These are phyloP conservation scores for Leptinotarsa undecemlineata DNA, from an alignment of 1,140 invertebrate genomes.

Conservation along the genomic window DNA sequence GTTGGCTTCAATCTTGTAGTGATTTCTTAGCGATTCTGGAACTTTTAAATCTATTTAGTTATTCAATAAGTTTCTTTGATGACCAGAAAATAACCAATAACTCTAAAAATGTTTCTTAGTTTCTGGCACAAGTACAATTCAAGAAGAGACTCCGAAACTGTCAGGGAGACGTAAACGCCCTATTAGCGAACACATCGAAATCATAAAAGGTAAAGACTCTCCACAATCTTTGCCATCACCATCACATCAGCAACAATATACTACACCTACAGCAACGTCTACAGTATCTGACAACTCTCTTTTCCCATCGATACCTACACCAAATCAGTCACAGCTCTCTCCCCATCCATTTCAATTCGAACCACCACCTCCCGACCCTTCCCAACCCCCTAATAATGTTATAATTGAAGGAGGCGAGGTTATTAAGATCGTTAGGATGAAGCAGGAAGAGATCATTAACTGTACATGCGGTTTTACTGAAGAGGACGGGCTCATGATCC, in stretches of 20 bases:
- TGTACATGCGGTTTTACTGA: constrained; percentile 66
- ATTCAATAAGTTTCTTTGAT: too few species aligned
- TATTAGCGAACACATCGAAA: constrained; percentile 42
- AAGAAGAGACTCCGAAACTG: constrained; percentile 21
- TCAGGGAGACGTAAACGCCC: constrained; percentile 37
- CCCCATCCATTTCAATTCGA: constrained; percentile 2
- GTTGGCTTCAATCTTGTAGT: too few species aligned
- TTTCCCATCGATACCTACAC: constrained; percentile 8
- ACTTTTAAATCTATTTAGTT: too few species aligned
- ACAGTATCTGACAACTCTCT: background rate
- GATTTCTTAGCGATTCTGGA: too few species aligned
- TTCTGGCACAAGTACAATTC: background rate
- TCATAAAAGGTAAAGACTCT: constrained; percentile 26
- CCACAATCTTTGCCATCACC: constrained; percentile 11
- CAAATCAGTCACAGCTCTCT: constrained; percentile 10
- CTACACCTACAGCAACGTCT: background rate
- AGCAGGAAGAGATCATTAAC: constrained; percentile 58
- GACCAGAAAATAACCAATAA: too few species aligned
- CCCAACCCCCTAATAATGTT: constrained; percentile 45
- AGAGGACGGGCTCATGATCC: constrained; percentile 93
- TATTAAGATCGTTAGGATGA: constrained; percentile 69
- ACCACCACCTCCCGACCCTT: constrained; percentile 20
- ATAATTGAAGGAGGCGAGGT: constrained; percentile 64
- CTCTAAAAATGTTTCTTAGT: background rate
- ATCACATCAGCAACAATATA: constrained; percentile 11